Evolutionary conservation across 2,888 invertebrate genomes (phyloP).

Genomic region (Campoplex nolae): DNA sequence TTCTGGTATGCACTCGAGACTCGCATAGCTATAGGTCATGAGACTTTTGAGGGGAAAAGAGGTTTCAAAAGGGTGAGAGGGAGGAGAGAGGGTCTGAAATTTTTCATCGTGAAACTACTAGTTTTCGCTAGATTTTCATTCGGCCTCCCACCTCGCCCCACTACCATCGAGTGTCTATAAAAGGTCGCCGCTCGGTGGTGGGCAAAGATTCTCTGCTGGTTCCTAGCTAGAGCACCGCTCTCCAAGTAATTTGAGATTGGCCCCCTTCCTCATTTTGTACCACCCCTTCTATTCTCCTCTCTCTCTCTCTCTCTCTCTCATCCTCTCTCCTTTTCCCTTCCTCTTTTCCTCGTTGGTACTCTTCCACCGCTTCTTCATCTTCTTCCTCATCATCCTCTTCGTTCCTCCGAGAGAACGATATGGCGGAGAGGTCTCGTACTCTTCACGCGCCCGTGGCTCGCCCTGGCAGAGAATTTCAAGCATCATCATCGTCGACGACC

Average conservation of each 20-base stretch:
- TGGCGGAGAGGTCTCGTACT: slow-evolving; percentile 48
- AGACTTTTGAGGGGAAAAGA: slow-evolving; percentile 3
- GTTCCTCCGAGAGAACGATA: slow-evolving; percentile 42
- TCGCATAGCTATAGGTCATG: slow-evolving; percentile 25
- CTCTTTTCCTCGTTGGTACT: slow-evolving; percentile 30
- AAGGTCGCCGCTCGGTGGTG: slow-evolving; percentile 82
- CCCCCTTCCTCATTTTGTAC: slow-evolving; percentile 76
- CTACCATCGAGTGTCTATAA: slow-evolving; percentile 83
- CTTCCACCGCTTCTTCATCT: not conserved
- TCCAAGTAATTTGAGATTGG: slow-evolving; percentile 84
- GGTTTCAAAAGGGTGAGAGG: slow-evolving; percentile 12
- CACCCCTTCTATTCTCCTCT: slow-evolving; percentile 72
- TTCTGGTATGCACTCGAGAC: slow-evolving; percentile 45
- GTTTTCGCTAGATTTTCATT: slow-evolving; percentile 79
- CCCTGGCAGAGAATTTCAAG: slow-evolving; percentile 81
- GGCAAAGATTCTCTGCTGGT: slow-evolving; percentile 78
- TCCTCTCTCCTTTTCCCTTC: slow-evolving; percentile 30
- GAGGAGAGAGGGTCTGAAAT: slow-evolving; percentile 23
- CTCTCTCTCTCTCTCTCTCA: slow-evolving; percentile 57
- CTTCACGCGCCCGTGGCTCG: slow-evolving; percentile 74
- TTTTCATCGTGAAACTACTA: slow-evolving; percentile 70
- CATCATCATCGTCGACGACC: slow-evolving; percentile 69
- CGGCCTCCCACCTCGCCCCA: slow-evolving; percentile 78
- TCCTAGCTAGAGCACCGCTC: slow-evolving; percentile 76
- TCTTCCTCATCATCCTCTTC: slow-evolving; percentile 33